phyloP scores from a whole-genome alignment of 2,797 vertebrate species.

The Scarus forsteni region DNA sequence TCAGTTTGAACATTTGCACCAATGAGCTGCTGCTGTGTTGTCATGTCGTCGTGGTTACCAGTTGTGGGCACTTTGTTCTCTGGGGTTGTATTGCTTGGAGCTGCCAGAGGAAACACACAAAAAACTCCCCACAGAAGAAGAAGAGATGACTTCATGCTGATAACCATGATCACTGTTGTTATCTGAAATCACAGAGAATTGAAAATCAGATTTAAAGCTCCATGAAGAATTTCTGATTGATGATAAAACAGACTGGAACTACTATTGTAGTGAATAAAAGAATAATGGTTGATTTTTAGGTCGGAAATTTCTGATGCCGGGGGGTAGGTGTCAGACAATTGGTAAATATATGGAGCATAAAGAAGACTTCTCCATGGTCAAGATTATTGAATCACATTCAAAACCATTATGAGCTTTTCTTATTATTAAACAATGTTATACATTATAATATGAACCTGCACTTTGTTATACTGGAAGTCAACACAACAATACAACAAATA shows the following conservation, averaged over 20 bases:
- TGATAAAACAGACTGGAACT: not conserved
- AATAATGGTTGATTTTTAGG: no score
- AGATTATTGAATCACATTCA: no score
- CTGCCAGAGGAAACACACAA: conserved; percentile 26
- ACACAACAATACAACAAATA: no score
- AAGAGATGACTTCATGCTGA: conserved; percentile 16
- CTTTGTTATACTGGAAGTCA: no score
- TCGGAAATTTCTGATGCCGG: no score
- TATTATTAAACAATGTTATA: no score
- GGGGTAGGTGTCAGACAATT: no score
- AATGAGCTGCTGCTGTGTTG: not conserved
- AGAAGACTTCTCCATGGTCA: no score
- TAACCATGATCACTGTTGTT: conserved; percentile 25
- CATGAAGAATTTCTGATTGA: no score
- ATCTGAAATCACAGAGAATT: conserved; percentile 53
- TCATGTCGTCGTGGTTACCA: not conserved
- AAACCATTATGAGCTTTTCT: no score
- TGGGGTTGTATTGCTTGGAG: conserved; percentile 5
- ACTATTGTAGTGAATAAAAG: conserved; percentile 16
- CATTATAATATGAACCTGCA: no score
- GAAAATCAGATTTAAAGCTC: not conserved
- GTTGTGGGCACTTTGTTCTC: conserved; percentile 3
- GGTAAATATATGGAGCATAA: no score
- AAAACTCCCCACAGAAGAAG: conserved; percentile 46
- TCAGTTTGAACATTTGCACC: not conserved